Base-by-base conservation (phyloP, 2,113 vertebrate species). In the Misgurnus mizolepis region DNA sequence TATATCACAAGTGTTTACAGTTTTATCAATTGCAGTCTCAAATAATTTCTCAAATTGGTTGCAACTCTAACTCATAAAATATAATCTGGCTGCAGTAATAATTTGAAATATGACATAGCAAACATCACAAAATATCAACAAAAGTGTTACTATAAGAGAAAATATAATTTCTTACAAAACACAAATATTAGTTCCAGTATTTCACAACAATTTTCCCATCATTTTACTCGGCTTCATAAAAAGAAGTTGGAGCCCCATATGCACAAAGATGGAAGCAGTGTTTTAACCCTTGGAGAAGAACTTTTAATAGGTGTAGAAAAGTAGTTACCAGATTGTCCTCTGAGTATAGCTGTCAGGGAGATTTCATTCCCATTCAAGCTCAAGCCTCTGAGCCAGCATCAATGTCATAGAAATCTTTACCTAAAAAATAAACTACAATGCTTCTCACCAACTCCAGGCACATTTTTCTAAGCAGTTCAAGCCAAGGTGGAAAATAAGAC, bases 281-380 rank as follows among this genome's bases (percentile, higher is more conserved):
- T 67, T 49, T 55, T 40, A 40, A 7, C 71, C 70, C 76, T 68
- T 62, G 9, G 45, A 79, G 79, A 80, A 27, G 50, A 82, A 81
- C 70, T 83, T 84, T 82, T 82, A 80, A 82, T 84, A 84, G 67
- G 14, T 50, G 67, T 49, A 70, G 76, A 72, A 75, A 79, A 83
- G 77, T 76, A 69, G 79, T 76, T 72, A 39, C 71, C 43, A n/a
- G 10, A 41, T 27, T 68, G 67, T 18, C 81, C 40, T 76, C 61
- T 56, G 76, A 77, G 72, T 49, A 40, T 17, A 68, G 67, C 72
- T 83, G 67, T 79, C 79, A 86, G 67, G 74, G 18, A 70, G 66
- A n/a, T 73, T 45, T 15, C 43, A 12, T 53, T 39, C 69, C 72
- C 27, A 14, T 66, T 55, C 75, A 77, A 41, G 17, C 67, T 58